Evolutionary conservation across 2,113 vertebrate genomes (phyloP), one percentile per base, ranked within the genome.

Genomic region (Piaya cayana): DNA sequence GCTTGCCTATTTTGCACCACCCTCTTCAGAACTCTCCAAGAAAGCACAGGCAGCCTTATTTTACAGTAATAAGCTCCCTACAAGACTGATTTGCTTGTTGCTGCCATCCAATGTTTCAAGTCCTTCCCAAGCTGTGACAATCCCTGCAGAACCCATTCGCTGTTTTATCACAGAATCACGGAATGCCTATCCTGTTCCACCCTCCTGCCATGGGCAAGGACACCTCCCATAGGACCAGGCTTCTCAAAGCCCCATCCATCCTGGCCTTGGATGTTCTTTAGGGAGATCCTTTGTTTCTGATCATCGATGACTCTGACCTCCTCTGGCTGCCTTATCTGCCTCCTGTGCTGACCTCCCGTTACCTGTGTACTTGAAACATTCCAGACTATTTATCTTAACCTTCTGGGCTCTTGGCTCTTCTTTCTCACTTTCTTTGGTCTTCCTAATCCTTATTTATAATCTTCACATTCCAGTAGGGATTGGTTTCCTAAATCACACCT

Each of bases 381-480:
- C 85, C 84, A 34, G 23, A 64, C 26, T 45, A 25, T 78, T 94
- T 88, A 77, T 84, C 68, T 93, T 36, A 62, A 83, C 70, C 86
- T 86, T 72, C 15, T 17, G 50, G 81, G 65, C 65, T 45, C 71
- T 77, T 32, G 36, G 74, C 63, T 86, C 85, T 86, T 95, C 85
- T 67, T 80, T 47, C 72, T 82, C 64, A 88, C 50, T 81, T 89
- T 59, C 55, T 59, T 81, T 7, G 2, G 20, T 45, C 55, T 43
- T 56, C 27, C 56, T 79, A 92, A 94, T 71, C 88, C 74, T 55
- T 82, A 93, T 87, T 95, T 89, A 89, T 53, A 47, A 50, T 32
- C 32, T 65, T 22, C 56, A 45, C 80, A 90, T 91, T 91, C 84
- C 94, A 72, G 9, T 30, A 62, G 15, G 37, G 90, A 70, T 13